Percentiles rank a stretch among this genome's conserved stretches.
phyloP scores from a whole-genome alignment of 2,113 vertebrate species.

The Piprites chloris region DNA sequence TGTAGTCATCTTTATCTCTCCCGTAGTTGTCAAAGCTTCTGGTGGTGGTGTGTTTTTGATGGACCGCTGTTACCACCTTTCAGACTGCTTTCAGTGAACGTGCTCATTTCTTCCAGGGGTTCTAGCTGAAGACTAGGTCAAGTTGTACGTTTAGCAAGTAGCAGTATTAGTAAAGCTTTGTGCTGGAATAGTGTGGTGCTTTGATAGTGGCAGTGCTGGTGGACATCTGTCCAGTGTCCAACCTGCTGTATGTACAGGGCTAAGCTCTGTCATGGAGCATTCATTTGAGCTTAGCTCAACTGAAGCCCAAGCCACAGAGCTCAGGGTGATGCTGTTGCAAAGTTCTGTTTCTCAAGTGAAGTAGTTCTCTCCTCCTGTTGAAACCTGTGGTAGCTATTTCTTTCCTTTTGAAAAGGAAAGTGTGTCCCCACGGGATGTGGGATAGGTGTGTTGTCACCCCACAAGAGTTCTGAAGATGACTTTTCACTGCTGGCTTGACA shows the following conservation, averaged over 20 bases:
- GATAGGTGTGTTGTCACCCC: not conserved
- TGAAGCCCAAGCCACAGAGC: not conserved
- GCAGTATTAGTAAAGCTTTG: not conserved
- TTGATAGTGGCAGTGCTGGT: not conserved
- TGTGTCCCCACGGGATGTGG: not conserved
- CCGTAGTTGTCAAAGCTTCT: not conserved
- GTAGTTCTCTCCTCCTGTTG: not conserved
- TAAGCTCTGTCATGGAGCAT: not conserved
- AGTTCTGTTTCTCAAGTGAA: not conserved
- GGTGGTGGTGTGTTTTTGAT: not conserved
- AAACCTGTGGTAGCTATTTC: not conserved
- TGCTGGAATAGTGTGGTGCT: not conserved
- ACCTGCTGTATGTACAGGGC: accelerated
- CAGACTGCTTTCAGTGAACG: not conserved
- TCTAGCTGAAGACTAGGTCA: not conserved
- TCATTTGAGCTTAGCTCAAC: not conserved
- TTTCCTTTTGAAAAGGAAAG: not conserved
- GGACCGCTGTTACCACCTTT: not conserved
- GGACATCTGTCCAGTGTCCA: not conserved
- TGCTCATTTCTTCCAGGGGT: not conserved
- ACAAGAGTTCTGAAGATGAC: not conserved
- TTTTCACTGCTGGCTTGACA: not conserved
- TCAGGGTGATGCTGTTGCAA: not conserved
- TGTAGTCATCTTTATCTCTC: not conserved
- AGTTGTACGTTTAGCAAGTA: not conserved